phyloP scores from a whole-genome alignment of 2,113 vertebrate species.

The Catharus fuscescens region DNA sequence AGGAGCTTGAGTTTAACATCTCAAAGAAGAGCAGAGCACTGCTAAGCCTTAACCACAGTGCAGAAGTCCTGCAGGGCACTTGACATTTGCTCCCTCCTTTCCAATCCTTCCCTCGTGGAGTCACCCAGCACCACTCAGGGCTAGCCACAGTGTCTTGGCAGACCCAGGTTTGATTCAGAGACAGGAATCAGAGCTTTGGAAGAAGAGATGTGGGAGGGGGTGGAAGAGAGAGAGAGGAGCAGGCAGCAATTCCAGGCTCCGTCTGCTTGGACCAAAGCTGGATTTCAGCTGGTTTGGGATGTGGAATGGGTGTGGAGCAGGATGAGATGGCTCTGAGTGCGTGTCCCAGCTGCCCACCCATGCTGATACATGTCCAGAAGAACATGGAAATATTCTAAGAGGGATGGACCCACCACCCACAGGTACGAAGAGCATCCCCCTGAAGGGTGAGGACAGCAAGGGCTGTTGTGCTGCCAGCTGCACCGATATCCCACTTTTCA shows the following conservation, averaged over 20 bases:
- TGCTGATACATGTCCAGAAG: rapidly evolving
- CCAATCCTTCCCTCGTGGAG: background rate
- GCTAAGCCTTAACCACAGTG: background rate
- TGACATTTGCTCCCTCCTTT: background rate
- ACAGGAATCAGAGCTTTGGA: background rate
- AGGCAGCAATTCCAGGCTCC: rapidly evolving
- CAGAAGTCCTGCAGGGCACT: background rate
- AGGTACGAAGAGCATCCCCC: background rate
- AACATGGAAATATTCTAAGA: background rate
- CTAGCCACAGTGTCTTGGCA: background rate
- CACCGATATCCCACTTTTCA: background rate
- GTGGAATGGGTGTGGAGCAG: background rate
- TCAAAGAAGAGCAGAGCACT: background rate
- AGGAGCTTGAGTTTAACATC: background rate
- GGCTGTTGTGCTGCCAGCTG: background rate
- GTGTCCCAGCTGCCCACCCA: background rate
- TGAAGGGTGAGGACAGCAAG: background rate
- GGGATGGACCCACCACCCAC: background rate
- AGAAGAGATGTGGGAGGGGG: background rate
- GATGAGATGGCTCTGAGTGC: background rate
- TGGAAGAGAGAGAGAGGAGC: background rate
- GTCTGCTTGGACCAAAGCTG: background rate
- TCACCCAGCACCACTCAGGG: background rate
- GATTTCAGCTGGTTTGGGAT: background rate
- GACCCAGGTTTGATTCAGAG: background rate